These are phyloP conservation scores for Petromus typicus DNA, from an alignment of 2,113 vertebrate genomes.

Conservation along the genomic window DNA sequence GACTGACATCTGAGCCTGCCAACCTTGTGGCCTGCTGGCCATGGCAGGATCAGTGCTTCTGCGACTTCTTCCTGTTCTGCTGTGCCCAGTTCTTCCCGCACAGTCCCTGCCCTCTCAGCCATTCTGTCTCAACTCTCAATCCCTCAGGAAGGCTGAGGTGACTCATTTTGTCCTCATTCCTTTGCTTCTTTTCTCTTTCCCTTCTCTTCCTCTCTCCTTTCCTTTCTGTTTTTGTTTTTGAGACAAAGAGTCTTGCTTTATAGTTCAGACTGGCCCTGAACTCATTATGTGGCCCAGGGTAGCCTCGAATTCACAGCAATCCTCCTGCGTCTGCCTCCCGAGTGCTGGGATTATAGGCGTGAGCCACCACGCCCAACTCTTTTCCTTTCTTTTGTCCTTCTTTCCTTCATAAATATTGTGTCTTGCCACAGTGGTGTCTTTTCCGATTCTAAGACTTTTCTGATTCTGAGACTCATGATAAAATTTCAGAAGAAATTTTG, in stretches of 20 bases:
- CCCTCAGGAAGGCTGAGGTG: background rate
- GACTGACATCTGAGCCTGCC: background rate
- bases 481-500: slow-evolving; percentile 30
- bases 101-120: fast-evolving
- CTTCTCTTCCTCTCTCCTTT: background rate
- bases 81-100: background rate
- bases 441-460: background rate
- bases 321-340: too few relatives aligned
- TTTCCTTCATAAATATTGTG: background rate
- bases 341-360: too few relatives aligned
- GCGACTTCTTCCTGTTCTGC: background rate
- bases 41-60: background rate
- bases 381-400: background rate
- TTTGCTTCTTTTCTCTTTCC: background rate
- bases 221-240: too few relatives aligned
- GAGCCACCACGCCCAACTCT: too few relatives aligned
- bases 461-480: background rate
- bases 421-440: background rate
- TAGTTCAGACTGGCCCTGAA: too few relatives aligned
- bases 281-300: too few relatives aligned
- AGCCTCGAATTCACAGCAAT: too few relatives aligned
- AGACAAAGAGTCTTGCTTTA: too few relatives aligned
- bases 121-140: background rate
- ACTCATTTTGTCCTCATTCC: background rate
- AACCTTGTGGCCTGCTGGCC: background rate